phyloP scores from a whole-genome alignment of 2,797 vertebrate species.

The Bradypodion pumilum region DNA sequence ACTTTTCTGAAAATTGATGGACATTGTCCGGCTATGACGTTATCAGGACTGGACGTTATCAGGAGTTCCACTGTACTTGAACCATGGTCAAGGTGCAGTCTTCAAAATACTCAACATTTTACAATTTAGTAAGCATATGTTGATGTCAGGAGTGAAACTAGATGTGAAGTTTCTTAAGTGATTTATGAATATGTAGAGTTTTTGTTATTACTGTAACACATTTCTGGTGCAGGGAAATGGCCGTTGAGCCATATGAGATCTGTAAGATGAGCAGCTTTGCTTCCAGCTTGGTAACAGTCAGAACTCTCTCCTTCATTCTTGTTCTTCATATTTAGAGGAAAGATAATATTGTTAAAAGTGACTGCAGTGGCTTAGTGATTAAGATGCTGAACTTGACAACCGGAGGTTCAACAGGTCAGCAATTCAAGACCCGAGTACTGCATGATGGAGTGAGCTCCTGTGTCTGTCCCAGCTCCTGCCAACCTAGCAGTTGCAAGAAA shows the following conservation, averaged over 20 bases:
- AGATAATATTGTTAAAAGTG: too few species aligned
- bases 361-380: too few species aligned
- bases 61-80: too few species aligned
- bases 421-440: too few species aligned
- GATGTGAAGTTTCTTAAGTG: background rate
- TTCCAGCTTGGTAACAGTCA: background rate
- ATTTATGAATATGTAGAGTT: background rate
- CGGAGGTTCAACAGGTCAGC: too few species aligned
- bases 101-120: background rate
- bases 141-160: background rate
- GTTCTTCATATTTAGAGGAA: background rate
- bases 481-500: too few species aligned
- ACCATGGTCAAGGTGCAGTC: constrained; percentile 31
- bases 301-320: background rate
- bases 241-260: background rate
- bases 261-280: background rate
- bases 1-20: too few species aligned
- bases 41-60: too few species aligned
- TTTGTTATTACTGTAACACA: background rate
- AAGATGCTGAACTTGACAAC: too few species aligned
- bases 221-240: background rate
- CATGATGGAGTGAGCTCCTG: too few species aligned
- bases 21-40: too few species aligned
- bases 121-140: background rate
- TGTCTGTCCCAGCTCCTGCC: too few species aligned